Evolutionary conservation across 2,113 vertebrate genomes (phyloP), one percentile per base, ranked within the genome.

Genomic region (Terrapene triunguis): DNA sequence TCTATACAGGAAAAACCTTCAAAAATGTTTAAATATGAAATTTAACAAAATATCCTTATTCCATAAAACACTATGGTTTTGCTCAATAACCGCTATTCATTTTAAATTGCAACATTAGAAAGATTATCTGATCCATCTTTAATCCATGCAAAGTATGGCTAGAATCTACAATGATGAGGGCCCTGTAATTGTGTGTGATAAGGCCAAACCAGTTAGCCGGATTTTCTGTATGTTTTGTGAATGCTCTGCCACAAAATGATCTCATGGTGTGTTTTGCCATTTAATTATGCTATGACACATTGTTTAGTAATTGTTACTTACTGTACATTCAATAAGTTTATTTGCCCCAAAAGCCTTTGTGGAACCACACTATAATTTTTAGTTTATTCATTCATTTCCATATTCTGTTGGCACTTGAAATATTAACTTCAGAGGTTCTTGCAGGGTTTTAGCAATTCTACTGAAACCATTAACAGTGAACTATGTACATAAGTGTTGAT

Each of bases 71-170:
- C 84, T 88, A 84, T 85, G 48, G 74, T 81, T 21, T 51, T 93
- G 38, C 65, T 92, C 95, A 91, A 42, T 88, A 93, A 42, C 59
- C 82, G 87, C 84, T 72, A 94, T 87, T 74, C 87, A 95, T 97
- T 91, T 95, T 59, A 16, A 50, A 88, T 50, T n/a, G 51, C 21
- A 80, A 87, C 42, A 94, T 87, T 90, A 94, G 80, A 92, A 91
- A 88, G 72, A 89, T 59, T 44, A 25, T 78, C 42, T 78, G 22
- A 47, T 78, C 74, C 25, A 47, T 13, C 24, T 78, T 78, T 47
- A 47, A 25, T 14, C 74, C 42, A 47, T 25, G 42, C 74, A 47
- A 47, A 78, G 25, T 47, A 47, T 78, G 42, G 44, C 35, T 19
- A 38, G 35, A 69, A n/a, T 69, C 8, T n/a, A n/a, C 6, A n/a